Percentiles rank a stretch among this genome's conserved stretches.
phyloP scores from a whole-genome alignment of 2,113 vertebrate species.

The Cyanocitta stelleri region DNA sequence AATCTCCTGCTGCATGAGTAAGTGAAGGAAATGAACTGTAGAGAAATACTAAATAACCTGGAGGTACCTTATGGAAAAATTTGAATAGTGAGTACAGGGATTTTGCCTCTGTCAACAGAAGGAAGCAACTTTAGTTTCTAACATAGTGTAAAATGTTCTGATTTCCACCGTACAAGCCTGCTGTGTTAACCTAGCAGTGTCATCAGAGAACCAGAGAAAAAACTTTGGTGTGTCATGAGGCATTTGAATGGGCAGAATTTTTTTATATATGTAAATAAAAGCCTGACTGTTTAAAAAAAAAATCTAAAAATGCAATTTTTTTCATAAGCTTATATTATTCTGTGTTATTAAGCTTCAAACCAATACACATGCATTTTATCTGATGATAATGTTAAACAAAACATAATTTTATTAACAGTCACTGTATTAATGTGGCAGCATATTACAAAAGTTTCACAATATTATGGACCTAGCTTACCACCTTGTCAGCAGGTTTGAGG shows the following conservation, averaged over 20 bases:
- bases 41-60: conserved; percentile 9
- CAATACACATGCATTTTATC: neutral
- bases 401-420: neutral
- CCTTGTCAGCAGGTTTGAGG: neutral
- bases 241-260: neutral
- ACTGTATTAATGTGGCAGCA: neutral
- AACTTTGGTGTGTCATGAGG: neutral
- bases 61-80: conserved; percentile 2
- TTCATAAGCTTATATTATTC: neutral
- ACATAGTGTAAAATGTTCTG: neutral
- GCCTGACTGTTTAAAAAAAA: neutral
- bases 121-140: neutral
- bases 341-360: neutral
- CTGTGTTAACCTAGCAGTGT: neutral
- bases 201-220: neutral
- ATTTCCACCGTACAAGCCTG: neutral
- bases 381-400: neutral
- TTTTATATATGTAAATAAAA: neutral
- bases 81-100: neutral
- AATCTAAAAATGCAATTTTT: neutral
- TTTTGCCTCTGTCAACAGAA: neutral
- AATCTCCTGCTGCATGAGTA: neutral
- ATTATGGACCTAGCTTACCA: accelerated
- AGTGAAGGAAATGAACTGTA: neutral
- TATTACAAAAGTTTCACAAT: neutral